Evolutionary conservation across 2,888 invertebrate species (phyloP).

Genomic region (Exephanes ischioxanthus): DNA sequence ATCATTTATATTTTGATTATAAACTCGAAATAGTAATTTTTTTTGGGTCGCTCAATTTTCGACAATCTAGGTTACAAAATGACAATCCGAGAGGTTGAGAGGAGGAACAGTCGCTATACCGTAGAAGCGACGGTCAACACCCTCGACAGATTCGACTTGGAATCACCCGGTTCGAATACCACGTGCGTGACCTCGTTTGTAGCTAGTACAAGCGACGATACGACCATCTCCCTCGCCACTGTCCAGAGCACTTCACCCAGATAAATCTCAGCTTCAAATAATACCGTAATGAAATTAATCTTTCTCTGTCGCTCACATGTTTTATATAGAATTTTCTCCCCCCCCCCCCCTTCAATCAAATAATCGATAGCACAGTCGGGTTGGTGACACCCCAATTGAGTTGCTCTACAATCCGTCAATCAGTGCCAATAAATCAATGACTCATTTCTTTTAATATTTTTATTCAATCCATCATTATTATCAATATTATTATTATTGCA

Average conservation of each 20-base stretch:
- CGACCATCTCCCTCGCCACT: constrained; percentile 42
- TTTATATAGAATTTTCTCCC: not conserved
- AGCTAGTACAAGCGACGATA: constrained; percentile 24
- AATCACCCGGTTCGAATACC: constrained; percentile 65
- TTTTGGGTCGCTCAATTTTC: not conserved
- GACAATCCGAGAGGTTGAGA: not conserved
- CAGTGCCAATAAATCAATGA: constrained; percentile 22
- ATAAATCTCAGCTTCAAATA: constrained; percentile 39
- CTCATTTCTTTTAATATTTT: constrained; percentile 21
- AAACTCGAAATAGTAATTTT: not conserved
- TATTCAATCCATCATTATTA: not conserved
- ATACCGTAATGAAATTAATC: constrained; percentile 35
- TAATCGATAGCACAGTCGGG: not conserved
- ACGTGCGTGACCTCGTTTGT: constrained; percentile 68
- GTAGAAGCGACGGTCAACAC: constrained; percentile 59
- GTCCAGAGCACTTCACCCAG: constrained; percentile 54
- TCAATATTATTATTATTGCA: not conserved
- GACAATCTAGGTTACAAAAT: constrained; percentile 6
- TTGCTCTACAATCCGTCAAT: constrained; percentile 3
- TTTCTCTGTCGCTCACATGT: not conserved
- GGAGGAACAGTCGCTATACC: not conserved
- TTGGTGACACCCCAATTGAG: not conserved
- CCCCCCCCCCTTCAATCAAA: not conserved
- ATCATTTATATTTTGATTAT: constrained; percentile 7
- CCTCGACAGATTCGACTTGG: constrained; percentile 65